Percentiles rank a stretch among this genome's conserved stretches.
Conservation (phyloP, 2,797 vertebrate genomes). For the Poeciliopsis gracilis region DNA sequence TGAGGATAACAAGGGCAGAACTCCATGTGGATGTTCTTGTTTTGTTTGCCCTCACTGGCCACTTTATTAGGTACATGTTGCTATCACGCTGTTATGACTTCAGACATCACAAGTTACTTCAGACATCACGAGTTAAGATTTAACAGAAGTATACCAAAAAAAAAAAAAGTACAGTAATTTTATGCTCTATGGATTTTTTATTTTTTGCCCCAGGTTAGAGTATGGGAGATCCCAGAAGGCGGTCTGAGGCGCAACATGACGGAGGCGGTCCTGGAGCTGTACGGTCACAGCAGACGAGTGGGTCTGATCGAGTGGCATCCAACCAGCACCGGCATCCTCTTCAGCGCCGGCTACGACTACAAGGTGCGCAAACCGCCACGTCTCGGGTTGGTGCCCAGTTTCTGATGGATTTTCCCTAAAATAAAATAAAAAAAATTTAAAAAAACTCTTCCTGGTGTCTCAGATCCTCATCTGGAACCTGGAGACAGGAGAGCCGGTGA, state of each 20-base stretch:
- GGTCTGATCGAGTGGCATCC: conserved; percentile 99
- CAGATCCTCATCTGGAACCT: conserved; percentile 99
- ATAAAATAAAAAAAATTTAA: not conserved
- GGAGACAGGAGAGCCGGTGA: conserved; percentile 94
- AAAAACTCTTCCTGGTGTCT: not conserved
- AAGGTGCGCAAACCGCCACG: conserved; percentile 81
- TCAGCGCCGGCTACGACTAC: conserved; percentile 97
- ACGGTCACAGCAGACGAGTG: conserved; percentile 95
- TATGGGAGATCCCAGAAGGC: conserved; percentile 97
- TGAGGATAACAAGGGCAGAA: not conserved
- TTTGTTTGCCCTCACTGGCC: not conserved
- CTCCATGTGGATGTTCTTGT: not conserved
- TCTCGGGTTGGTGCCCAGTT: not conserved
- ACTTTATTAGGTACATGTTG: not conserved
- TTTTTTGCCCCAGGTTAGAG: conserved; percentile 83
- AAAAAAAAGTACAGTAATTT: too few species aligned
- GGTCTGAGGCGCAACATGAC: conserved; percentile 93
- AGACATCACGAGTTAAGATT: not conserved
- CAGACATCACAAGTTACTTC: too few species aligned
- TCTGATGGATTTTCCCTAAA: not conserved
- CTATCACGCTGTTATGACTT: not conserved
- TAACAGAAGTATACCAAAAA: not conserved
- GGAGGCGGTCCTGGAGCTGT: conserved; percentile 91
- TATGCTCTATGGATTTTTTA: not conserved
- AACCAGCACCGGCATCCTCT: conserved; percentile 94